Base-by-base conservation (phyloP, 1,140 invertebrate species). In the Macrotrachela quadricornifera region DNA sequence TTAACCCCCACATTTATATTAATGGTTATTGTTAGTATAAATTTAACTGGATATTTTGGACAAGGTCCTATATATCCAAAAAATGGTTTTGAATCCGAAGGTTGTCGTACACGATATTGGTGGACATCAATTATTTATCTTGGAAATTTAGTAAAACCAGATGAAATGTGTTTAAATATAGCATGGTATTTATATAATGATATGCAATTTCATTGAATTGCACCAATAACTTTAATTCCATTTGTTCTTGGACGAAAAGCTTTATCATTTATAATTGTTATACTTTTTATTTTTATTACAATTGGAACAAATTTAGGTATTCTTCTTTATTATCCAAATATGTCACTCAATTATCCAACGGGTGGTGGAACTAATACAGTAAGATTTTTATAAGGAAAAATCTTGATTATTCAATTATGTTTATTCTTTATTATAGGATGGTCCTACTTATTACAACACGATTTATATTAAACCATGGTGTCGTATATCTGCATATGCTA, bases 131-230 rank as follows among this genome's bases (percentile, higher is more conserved):
- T 85, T 12, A 68, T 85, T 1, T 84, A 83, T 61, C 72, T 85
- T 15, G 84, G 84, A 63, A 87, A 85, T 64, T 80, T 85, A 54
- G 72, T 82, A 2, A 70, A 76, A 37, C 76, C 74, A 3, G 75
- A 80, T 46, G 40, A 57, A 10, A 55, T 57, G 61, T 82, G 81
- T 61, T 74, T 80, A 70, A 70, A 76, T 0, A 74, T 78, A 59
- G 74, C 77, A 0, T 83, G 80, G 81, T 83, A 81, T 64, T 70
- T 84, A 50, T 80, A 81, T 6, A 82, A 83, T 60, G 82, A 84
- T 61, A 82, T 81, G 67, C 80, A 83, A 63, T 70, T 83, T 40
- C 83, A 81, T 63, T 66, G 79, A 6, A 62, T 78, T 0, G 77
- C 79, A 0, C 74, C 80, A 6, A 66, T 83, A 0, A 67, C 83